Evolutionary conservation across 30 jellyfish, hydroid and myxozoan species (phyloP).

Genomic region (Hydractinia symbiolongicarpus): DNA sequence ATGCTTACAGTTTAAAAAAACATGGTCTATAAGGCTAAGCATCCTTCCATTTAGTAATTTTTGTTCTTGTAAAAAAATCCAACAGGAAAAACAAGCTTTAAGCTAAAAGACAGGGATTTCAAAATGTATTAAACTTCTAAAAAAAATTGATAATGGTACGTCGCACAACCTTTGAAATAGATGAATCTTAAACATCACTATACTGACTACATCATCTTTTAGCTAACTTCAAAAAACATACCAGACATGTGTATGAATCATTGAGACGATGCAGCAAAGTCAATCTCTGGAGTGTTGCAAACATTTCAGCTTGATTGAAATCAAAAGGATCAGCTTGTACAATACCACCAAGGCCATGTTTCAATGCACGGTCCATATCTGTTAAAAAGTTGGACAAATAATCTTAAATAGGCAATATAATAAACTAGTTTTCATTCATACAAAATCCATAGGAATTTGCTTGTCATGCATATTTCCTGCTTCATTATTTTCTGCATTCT

Average conservation of each 20-base stretch:
- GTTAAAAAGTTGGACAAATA: background rate
- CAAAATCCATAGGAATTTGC: background rate
- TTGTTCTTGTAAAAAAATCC: too few relatives aligned
- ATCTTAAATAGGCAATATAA: background rate
- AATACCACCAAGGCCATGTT: slow-evolving; percentile 81
- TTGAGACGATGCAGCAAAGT: slow-evolving; percentile 80
- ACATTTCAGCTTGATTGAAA: slow-evolving; percentile 49
- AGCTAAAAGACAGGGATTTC: too few relatives aligned
- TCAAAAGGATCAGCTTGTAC: slow-evolving; percentile 91
- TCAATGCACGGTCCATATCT: slow-evolving; percentile 87
- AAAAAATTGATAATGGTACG: background rate
- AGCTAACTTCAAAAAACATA: slow-evolving; percentile 2
- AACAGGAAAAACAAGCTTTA: too few relatives aligned
- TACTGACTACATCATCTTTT: too few relatives aligned
- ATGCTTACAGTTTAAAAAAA: too few relatives aligned
- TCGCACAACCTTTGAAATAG: too few relatives aligned
- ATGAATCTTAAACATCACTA: background rate
- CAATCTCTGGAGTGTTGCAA: slow-evolving; percentile 61
- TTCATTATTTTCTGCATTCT: too few relatives aligned
- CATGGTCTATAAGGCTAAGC: too few relatives aligned
- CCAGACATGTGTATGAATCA: slow-evolving; percentile 94
- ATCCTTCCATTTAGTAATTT: too few relatives aligned
- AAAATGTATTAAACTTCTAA: background rate
- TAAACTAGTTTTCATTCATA: background rate
- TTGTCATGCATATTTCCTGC: too few relatives aligned